Evolutionary conservation across 2,888 invertebrate genomes (phyloP).

Genomic region (Drosophila neotestacea): DNA sequence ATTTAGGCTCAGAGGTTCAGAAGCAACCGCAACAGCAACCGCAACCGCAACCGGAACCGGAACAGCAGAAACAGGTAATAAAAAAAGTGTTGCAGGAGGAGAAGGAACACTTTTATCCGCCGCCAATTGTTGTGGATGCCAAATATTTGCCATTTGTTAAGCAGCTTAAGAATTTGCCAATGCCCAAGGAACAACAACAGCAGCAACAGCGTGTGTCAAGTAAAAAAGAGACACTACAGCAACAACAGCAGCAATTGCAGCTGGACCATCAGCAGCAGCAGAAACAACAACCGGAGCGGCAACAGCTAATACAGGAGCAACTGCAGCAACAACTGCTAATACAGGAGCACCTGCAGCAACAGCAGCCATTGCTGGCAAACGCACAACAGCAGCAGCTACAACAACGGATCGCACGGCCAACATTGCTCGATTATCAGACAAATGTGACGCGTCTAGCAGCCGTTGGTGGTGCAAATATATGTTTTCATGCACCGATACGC

Average conservation of each 20-base stretch:
- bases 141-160: slow-evolving; percentile 56
- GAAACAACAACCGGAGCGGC: not conserved
- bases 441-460: slow-evolving; percentile 35
- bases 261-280: not conserved
- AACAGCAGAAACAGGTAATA: not conserved
- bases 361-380: slow-evolving; percentile 1
- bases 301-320: slow-evolving; percentile 10
- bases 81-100: not conserved
- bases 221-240: not conserved
- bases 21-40: not conserved
- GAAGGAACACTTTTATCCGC: slow-evolving; percentile 23
- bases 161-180: slow-evolving; percentile 38
- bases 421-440: slow-evolving; percentile 46
- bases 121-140: slow-evolving; percentile 49
- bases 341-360: not conserved
- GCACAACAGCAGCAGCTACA: slow-evolving; percentile 12
- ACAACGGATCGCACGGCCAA: not conserved
- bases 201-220: slow-evolving; percentile 1
- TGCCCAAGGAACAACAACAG: slow-evolving; percentile 27
- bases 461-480: slow-evolving; percentile 45
- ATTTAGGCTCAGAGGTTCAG: not conserved
- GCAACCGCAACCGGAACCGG: not conserved
- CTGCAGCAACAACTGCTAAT: slow-evolving; percentile 6
- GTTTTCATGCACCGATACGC: slow-evolving; percentile 55
- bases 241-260: not conserved